A percentile compares a stretch with the other conserved stretches of the same genome.
These are phyloP conservation scores for Platycheirus rosarum DNA, from an alignment of 2,888 invertebrate genomes.

Conservation along the genomic window DNA sequence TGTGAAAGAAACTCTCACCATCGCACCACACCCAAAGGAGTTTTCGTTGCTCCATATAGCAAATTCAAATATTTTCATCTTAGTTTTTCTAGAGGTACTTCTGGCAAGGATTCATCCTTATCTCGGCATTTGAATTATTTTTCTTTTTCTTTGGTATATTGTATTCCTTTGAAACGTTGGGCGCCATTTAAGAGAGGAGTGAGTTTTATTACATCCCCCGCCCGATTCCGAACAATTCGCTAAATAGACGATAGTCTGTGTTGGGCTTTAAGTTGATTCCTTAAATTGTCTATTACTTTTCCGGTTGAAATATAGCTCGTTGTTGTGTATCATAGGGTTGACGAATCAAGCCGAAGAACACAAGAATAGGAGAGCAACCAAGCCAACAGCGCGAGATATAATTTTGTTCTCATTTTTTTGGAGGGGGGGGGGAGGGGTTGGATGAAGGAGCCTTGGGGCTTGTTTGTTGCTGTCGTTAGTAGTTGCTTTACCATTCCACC, in stretches of 20 bases:
- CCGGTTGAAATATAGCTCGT: conserved; percentile 48
- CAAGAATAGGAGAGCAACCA: conserved; percentile 4
- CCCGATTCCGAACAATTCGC: conserved; percentile 8
- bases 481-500: conserved; percentile 22
- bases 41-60: conserved; percentile 19
- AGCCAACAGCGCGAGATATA: conserved; percentile 40
- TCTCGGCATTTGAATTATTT: conserved; percentile 71
- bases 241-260: conserved; percentile 49
- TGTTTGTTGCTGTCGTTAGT: conserved; percentile 47
- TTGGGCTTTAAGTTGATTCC: conserved; percentile 65
- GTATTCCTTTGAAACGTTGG: conserved; percentile 18
- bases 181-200: conserved; percentile 33
- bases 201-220: conserved; percentile 27
- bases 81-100: not conserved
- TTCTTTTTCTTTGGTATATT: conserved; percentile 16
- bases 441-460: conserved; percentile 33
- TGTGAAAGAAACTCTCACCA: conserved; percentile 31
- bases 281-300: conserved; percentile 73
- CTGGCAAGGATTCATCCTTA: conserved; percentile 38
- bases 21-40: conserved; percentile 25
- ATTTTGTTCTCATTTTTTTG: conserved; percentile 25
- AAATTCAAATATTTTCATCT: conserved; percentile 23
- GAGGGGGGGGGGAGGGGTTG: not conserved
- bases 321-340: conserved; percentile 32
- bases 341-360: conserved; percentile 32